Conservation (phyloP, 2,888 invertebrate genomes). For the Ennomos fuscantarius region DNA sequence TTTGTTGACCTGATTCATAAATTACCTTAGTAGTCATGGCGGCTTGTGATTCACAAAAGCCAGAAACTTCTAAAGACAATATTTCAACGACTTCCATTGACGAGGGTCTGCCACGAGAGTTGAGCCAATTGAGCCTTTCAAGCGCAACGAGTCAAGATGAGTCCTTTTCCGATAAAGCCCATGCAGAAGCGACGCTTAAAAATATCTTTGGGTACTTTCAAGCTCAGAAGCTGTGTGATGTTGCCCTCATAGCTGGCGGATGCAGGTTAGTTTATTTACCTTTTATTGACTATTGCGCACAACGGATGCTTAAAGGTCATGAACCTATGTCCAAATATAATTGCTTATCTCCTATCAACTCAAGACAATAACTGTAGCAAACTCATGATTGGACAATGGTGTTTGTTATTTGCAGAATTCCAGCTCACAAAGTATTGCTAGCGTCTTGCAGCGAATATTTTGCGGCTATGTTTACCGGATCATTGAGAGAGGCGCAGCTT, state of each 20-base stretch:
- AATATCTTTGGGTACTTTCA: conserved; percentile 93
- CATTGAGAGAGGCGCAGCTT: conserved; percentile 92
- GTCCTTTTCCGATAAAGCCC: conserved; percentile 90
- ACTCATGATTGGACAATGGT: neutral
- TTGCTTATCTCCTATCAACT: neutral
- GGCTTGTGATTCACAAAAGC: conserved; percentile 70
- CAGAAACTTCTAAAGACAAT: conserved; percentile 75
- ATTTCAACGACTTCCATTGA: conserved; percentile 81
- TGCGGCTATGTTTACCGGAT: conserved; percentile 97
- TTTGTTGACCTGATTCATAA: neutral
- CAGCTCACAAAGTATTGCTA: conserved; percentile 94
- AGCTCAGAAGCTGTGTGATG: conserved; percentile 94
- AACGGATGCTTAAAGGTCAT: conserved; percentile 31
- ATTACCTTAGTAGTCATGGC: conserved; percentile 60
- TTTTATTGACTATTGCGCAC: conserved; percentile 21
- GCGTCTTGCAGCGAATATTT: conserved; percentile 98
- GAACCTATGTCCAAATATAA: conserved; percentile 29
- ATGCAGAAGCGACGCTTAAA: conserved; percentile 92
- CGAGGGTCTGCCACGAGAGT: conserved; percentile 87
- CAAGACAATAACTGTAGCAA: conserved; percentile 1
- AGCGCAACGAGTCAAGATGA: conserved; percentile 91
- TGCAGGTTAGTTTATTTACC: conserved; percentile 78
- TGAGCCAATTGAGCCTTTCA: conserved; percentile 87
- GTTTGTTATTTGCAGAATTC: conserved; percentile 79
- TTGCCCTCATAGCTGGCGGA: conserved; percentile 92